These are phyloP conservation scores for Scomber japonicus DNA, from an alignment of 2,113 vertebrate species.

Conservation along the genomic window DNA sequence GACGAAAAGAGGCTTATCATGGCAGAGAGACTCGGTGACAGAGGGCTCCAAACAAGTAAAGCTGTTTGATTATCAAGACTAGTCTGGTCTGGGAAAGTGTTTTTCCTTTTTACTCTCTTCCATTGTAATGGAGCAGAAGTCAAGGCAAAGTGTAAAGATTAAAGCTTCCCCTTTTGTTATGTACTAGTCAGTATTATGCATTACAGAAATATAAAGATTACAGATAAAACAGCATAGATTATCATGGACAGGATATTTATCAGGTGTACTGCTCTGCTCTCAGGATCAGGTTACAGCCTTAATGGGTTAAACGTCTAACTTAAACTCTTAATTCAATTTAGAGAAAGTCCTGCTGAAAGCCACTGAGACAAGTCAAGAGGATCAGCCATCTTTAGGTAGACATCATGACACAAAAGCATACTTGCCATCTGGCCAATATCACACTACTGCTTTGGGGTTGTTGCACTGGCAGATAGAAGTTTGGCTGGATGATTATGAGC, in stretches of 20 bases:
- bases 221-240: not conserved
- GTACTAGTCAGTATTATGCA: not conserved
- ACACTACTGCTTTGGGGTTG: not conserved
- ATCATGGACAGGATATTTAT: constrained; percentile 16
- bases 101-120: too few species aligned
- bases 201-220: constrained; percentile 3
- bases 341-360: constrained; percentile 8
- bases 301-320: constrained; percentile 34
- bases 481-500: not conserved
- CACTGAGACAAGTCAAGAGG: constrained; percentile 12
- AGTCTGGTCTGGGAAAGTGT: constrained; percentile 22
- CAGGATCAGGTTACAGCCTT: constrained; percentile 46
- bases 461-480: constrained; percentile 3
- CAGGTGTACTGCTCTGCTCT: constrained; percentile 28
- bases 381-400: not conserved
- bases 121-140: not conserved
- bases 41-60: constrained; percentile 25
- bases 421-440: not conserved
- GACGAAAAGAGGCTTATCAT: constrained; percentile 51
- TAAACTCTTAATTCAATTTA: constrained; percentile 39
- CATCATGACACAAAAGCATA: constrained; percentile 7
- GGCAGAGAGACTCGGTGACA: not conserved
- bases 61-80: constrained; percentile 45
- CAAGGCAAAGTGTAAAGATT: constrained; percentile 7
- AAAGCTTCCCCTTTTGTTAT: not conserved